Evolutionary conservation across 2,797 vertebrate genomes (phyloP), one percentile per base, ranked within the genome.

Genomic region (Orestias chungarensis): DNA sequence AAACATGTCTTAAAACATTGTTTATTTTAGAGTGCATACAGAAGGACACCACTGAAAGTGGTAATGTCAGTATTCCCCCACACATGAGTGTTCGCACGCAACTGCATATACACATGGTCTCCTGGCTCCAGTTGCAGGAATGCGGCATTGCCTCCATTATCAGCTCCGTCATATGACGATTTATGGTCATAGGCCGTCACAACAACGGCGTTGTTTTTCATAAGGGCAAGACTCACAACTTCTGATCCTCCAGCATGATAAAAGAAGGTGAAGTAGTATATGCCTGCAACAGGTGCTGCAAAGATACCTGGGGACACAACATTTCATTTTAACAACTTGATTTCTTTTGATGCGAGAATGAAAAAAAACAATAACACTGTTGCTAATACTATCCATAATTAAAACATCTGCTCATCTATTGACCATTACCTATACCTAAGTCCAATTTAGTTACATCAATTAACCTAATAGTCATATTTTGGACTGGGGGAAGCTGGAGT

Each of bases 101-200:
- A 0, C 4, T 4, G 4, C 25, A 84, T 14, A 1, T 27, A 73
- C 1, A 84, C 73, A 0, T 23, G 50, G 33, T 84, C 75, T 11
- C 78, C 66, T 23, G 47, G 66, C 50, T 75, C 49, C 64, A 83
- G 73, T 33, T 81, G 44, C 64, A 75, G 2, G 3, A 71, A 74
- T 20, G 25, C 75, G 0, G 67, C 73, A 0, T 84, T 81, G 6
- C 55, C 75, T 57, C 80, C 80, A 1, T 77, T 77, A 25, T 67
- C 65, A 40, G 18, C 43, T 3, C 18, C 25, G 11, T 74, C 64
- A 1, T 49, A 0, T 6, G 54, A 49, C 1, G 71, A 15, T 29
- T 49, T 27, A 35, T 59, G 54, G 43, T 49, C 71, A 8, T n/a
- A 59, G 4, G 25, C 25, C 1, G 43, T 17, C 25, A 33, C 52